Conservation (phyloP, 2,113 vertebrate genomes). For the human region DNA sequence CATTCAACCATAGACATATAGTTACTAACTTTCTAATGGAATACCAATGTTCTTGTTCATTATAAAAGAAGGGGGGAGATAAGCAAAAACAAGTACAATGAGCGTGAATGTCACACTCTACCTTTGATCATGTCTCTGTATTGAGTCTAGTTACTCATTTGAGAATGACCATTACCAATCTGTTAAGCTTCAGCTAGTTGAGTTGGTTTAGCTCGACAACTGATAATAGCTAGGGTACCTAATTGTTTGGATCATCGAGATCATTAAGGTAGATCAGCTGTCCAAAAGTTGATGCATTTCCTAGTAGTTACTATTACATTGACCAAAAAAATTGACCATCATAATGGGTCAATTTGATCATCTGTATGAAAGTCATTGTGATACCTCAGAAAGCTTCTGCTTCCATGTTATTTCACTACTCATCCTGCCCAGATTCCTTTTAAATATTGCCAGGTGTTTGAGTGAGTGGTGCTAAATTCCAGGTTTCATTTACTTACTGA, state of each 20-base stretch:
- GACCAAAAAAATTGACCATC: neutral
- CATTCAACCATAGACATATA: neutral
- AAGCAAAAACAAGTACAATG: neutral
- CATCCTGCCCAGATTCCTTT: neutral
- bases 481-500: neutral
- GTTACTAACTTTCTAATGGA: slow-evolving; percentile 30
- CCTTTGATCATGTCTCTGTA: neutral
- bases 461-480: neutral
- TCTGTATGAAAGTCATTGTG: neutral
- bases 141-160: neutral
- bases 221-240: neutral
- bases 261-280: neutral
- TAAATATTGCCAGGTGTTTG: neutral
- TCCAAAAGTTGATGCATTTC: neutral
- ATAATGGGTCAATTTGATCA: neutral
- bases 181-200: neutral
- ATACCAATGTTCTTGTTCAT: neutral
- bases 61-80: neutral
- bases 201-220: neutral
- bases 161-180: neutral
- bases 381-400: neutral
- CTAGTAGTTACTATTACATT: neutral
- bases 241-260: neutral
- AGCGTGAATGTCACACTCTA: neutral
- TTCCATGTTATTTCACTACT: neutral